Evolutionary conservation across 35 echinoderm and acorn worm genomes (phyloP).

Genomic region (Heliocidaris erythrogramma): DNA sequence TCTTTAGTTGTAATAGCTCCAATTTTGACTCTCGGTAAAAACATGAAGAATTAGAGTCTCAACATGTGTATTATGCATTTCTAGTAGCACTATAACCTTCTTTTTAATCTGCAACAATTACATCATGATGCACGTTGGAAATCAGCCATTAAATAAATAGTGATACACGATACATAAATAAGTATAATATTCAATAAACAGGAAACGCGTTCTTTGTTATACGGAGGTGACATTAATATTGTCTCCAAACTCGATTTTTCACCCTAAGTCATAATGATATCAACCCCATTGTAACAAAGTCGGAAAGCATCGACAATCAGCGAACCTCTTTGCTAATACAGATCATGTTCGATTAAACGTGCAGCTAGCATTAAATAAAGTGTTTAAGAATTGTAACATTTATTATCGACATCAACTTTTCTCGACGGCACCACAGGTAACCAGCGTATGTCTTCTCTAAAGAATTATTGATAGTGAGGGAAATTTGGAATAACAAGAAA

Average conservation of each 20-base stretch:
- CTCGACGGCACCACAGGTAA: neutral
- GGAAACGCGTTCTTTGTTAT: neutral
- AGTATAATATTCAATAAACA: neutral
- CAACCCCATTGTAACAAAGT: neutral
- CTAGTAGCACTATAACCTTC: neutral
- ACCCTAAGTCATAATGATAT: neutral
- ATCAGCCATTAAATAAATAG: conserved; percentile 3
- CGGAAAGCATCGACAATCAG: no score
- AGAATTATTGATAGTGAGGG: neutral
- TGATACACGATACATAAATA: neutral
- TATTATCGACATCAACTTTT: neutral
- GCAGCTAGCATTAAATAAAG: no score
- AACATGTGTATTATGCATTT: neutral
- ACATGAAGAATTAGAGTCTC: neutral
- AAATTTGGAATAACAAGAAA: neutral
- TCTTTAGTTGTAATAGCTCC: neutral
- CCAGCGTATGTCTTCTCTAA: neutral
- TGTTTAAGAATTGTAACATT: no score
- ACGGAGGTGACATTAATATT: neutral
- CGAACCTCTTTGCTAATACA: no score
- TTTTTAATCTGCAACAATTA: neutral
- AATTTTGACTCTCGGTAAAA: neutral
- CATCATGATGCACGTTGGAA: neutral
- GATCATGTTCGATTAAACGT: no score
- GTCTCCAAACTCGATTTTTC: neutral